Evolutionary conservation across 2,797 vertebrate genomes (phyloP).

Genomic region (Enteromius viviparus): DNA sequence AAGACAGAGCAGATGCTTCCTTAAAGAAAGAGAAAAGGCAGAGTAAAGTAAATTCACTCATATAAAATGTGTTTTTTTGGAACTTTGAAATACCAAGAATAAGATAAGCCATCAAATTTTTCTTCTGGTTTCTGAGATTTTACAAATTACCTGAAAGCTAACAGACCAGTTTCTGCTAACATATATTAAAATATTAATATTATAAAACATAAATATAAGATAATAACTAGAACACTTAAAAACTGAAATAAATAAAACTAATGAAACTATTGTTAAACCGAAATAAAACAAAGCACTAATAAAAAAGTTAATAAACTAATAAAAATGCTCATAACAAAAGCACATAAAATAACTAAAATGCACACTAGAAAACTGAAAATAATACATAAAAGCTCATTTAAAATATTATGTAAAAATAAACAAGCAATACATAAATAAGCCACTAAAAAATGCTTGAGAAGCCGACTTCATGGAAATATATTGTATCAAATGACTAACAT

Average conservation of each 20-base stretch:
- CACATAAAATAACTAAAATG: background rate
- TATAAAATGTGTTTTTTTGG: background rate
- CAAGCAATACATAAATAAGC: background rate
- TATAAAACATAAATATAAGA: background rate
- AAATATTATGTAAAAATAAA: background rate
- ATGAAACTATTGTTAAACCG: background rate
- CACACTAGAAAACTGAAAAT: background rate
- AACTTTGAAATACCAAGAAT: background rate
- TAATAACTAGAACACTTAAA: background rate
- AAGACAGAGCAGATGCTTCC: too few relatives aligned
- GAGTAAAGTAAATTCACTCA: background rate
- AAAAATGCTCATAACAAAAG: background rate
- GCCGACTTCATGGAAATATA: background rate
- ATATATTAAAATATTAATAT: background rate
- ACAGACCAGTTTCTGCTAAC: background rate
- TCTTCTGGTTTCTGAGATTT: background rate
- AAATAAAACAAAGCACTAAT: background rate
- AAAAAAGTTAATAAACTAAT: background rate
- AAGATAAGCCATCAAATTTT: background rate
- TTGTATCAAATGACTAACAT: constrained; percentile 1
- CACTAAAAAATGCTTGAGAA: background rate
- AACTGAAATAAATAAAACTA: background rate
- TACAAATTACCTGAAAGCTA: background rate
- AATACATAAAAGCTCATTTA: background rate
- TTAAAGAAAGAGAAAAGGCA: background rate